Evolutionary conservation across 2,113 vertebrate species (phyloP).

Genomic region (Salvelinus namaycush): DNA sequence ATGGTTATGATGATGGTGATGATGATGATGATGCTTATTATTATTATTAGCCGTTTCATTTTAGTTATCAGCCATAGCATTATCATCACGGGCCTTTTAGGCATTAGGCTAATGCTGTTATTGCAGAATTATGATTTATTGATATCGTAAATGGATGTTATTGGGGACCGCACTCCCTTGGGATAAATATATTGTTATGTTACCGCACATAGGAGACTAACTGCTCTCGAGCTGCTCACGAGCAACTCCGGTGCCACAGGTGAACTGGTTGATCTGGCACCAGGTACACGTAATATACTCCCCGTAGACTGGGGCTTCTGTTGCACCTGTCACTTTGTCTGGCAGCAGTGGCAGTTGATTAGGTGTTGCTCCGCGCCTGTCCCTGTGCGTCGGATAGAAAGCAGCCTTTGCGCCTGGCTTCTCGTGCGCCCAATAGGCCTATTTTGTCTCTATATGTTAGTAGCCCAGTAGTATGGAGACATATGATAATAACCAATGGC

Average conservation of each 20-base stretch:
- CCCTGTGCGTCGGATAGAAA: background rate
- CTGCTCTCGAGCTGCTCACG: slow-evolving; percentile 27
- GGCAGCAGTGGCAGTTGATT: slow-evolving; percentile 31
- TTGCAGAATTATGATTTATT: background rate
- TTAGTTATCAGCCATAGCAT: background rate
- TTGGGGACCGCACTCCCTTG: slow-evolving; percentile 31
- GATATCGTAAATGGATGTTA: background rate
- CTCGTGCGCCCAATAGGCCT: background rate
- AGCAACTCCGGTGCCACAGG: slow-evolving; percentile 42
- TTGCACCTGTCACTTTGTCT: slow-evolving; percentile 55
- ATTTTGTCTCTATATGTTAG: background rate
- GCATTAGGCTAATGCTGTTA: background rate
- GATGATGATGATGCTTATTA: no score
- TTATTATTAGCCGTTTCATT: background rate
- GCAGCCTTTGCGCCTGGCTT: background rate
- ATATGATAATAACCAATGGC: slow-evolving; percentile 18
- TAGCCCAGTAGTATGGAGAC: no score
- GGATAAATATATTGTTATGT: slow-evolving; percentile 52
- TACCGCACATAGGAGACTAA: slow-evolving; percentile 26
- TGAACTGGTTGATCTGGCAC: slow-evolving; percentile 48
- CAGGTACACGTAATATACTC: slow-evolving; percentile 61
- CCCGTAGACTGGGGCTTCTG: slow-evolving; percentile 35
- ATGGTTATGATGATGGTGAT: no score
- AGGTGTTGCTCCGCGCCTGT: slow-evolving; percentile 33
- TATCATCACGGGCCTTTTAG: background rate